phyloP scores from a whole-genome alignment of 2,113 vertebrate species.

The Sphaerodactylus townsendi region DNA sequence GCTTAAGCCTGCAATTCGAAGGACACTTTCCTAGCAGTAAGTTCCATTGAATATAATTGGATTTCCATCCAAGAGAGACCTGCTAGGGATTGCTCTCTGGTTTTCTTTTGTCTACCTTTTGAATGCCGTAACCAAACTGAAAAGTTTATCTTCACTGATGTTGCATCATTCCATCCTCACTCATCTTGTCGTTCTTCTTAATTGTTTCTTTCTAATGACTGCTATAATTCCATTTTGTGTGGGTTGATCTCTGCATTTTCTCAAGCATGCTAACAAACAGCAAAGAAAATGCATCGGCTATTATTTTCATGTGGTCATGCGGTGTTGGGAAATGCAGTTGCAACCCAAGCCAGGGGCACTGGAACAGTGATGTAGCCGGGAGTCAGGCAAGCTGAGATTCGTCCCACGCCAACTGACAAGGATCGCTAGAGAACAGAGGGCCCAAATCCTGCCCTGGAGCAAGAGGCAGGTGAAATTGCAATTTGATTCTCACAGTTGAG shows the following conservation, averaged over 20 bases:
- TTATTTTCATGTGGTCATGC: background rate
- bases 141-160: background rate
- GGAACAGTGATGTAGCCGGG: background rate
- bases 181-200: background rate
- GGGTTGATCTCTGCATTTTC: background rate
- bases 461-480: background rate
- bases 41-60: too few relatives aligned
- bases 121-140: background rate
- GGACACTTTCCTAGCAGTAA: too few relatives aligned
- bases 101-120: too few relatives aligned
- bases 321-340: background rate
- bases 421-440: background rate
- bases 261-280: background rate
- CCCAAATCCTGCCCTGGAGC: background rate
- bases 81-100: too few relatives aligned
- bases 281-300: background rate
- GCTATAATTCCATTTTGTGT: background rate
- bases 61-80: too few relatives aligned
- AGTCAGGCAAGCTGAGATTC: background rate
- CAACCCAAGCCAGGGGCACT: background rate
- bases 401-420: background rate
- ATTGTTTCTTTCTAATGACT: background rate
- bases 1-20: too few relatives aligned
- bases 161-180: too few relatives aligned
- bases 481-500: background rate